Evolutionary conservation across 2,113 vertebrate genomes (phyloP).

Genomic region (Tachuris rubrigastra): DNA sequence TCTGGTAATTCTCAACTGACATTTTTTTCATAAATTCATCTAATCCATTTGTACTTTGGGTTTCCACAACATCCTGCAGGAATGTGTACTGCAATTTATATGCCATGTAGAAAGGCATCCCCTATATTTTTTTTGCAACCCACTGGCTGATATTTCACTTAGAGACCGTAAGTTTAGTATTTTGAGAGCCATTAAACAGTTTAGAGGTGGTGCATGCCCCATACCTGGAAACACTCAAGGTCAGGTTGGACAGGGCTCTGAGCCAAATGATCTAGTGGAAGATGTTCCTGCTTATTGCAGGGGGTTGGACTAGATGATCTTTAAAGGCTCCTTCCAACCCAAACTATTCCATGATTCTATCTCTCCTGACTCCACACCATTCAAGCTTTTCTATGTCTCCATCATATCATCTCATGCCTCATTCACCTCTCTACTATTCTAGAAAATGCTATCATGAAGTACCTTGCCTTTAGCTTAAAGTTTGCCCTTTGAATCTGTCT

Average conservation of each 20-base stretch:
- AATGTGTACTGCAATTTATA: background rate
- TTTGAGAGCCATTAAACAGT: background rate
- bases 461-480: background rate
- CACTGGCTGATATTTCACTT: background rate
- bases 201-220: background rate
- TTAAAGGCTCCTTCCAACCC: background rate
- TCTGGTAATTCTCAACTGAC: background rate
- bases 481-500: background rate
- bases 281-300: background rate
- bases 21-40: background rate
- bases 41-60: background rate
- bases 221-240: background rate
- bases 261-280: background rate
- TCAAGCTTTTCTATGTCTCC: background rate
- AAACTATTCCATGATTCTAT: background rate
- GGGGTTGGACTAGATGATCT: no score
- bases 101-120: rapidly evolving
- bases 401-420: background rate
- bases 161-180: background rate
- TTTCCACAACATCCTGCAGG: background rate
- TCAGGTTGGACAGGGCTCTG: background rate
- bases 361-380: background rate
- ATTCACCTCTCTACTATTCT: background rate
- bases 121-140: background rate
- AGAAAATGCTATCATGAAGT: background rate